Percentiles rank a stretch among this genome's conserved stretches.
Evolutionary conservation across 2,113 vertebrate species (phyloP).

Genomic region (Campylomormyrus tamandua): DNA sequence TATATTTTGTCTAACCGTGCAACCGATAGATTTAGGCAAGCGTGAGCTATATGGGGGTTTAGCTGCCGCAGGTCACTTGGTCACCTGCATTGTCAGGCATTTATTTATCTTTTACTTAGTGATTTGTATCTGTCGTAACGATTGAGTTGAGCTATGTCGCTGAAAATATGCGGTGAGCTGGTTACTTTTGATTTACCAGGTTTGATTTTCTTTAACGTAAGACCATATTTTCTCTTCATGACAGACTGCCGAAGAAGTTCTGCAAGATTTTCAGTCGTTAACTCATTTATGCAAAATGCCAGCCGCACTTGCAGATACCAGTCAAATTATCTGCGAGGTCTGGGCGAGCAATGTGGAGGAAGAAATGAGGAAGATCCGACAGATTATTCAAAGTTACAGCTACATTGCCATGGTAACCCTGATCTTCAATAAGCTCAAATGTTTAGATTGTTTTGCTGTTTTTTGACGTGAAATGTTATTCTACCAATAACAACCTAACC

Average conservation of each 20-base stretch:
- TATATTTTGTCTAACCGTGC: not conserved
- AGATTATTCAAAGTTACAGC: slow-evolving; percentile 91
- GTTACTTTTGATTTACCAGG: not conserved
- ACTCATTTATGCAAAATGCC: slow-evolving; percentile 75
- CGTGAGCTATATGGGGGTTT: not conserved
- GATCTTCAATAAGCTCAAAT: not conserved
- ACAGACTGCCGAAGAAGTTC: slow-evolving; percentile 8
- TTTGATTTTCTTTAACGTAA: not conserved
- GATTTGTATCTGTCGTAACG: not conserved
- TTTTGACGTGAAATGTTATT: not conserved
- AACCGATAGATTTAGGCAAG: not conserved
- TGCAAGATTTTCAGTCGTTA: slow-evolving; percentile 35
- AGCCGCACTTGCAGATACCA: slow-evolving; percentile 90
- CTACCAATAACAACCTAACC: not conserved
- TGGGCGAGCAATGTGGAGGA: slow-evolving; percentile 98
- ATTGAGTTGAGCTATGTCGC: not conserved
- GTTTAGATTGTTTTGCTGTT: not conserved
- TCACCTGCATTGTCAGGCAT: not conserved
- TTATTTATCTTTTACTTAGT: not conserved
- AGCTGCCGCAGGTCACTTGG: not conserved
- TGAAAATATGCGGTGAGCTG: not conserved
- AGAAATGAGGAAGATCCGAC: slow-evolving; percentile 94
- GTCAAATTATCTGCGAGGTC: slow-evolving; percentile 97
- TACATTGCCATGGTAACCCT: slow-evolving; percentile 89
- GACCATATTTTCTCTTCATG: not conserved